These are phyloP conservation scores for Hemibagrus wyckioides DNA, from an alignment of 2,113 vertebrate genomes.

Conservation along the genomic window DNA sequence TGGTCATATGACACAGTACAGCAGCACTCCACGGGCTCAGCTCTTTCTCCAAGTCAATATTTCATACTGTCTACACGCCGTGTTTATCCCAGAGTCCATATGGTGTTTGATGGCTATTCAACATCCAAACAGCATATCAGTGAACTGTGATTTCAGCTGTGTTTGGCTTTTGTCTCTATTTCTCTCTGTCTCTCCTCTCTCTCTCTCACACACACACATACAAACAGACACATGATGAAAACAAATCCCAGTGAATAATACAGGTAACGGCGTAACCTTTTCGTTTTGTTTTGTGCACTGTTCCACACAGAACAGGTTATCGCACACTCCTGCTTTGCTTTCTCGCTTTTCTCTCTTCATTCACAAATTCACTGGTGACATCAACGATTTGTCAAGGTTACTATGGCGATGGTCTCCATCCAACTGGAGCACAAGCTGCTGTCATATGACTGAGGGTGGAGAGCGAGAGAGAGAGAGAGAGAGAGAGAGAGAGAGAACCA, in stretches of 20 bases:
- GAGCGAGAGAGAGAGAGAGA: conserved; percentile 14
- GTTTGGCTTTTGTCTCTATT: neutral
- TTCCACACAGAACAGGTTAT: conserved; percentile 28
- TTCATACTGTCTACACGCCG: neutral
- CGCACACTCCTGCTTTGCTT: conserved; percentile 8
- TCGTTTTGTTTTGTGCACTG: neutral
- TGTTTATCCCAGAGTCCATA: neutral
- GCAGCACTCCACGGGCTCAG: neutral
- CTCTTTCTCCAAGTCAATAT: neutral
- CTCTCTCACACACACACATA: neutral
- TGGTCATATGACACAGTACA: conserved; percentile 10
- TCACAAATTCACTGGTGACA: conserved; percentile 61
- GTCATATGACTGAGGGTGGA: conserved; percentile 50
- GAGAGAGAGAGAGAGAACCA: conserved; percentile 13
- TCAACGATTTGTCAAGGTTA: conserved; percentile 61
- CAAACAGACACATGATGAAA: neutral
- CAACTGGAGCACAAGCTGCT: conserved; percentile 49
- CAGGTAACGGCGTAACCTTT: neutral
- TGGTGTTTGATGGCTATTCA: conserved; percentile 11
- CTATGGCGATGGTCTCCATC: conserved; percentile 57
- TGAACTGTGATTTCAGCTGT: conserved; percentile 26
- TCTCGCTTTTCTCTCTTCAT: conserved; percentile 46
- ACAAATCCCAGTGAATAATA: neutral
- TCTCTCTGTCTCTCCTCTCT: neutral
- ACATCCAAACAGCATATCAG: conserved; percentile 15